Conservation (phyloP, 2,888 invertebrate genomes). For the Entomobrya multifasciata region DNA sequence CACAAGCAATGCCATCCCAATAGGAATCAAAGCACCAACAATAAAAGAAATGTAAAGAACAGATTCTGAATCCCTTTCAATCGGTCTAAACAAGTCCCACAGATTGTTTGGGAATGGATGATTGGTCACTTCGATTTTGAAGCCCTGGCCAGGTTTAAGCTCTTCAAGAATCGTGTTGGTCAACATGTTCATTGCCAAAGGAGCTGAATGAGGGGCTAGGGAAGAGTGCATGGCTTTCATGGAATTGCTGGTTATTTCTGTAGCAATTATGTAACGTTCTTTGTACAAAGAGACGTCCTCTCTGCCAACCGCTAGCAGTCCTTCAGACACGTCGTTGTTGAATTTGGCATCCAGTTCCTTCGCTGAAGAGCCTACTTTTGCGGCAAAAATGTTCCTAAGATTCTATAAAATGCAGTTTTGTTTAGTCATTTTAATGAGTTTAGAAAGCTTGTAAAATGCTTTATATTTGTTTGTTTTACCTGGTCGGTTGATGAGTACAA, state of each 20-base stretch:
- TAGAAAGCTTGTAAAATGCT: too few relatives aligned
- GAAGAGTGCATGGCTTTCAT: slow-evolving; percentile 62
- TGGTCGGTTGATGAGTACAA: slow-evolving; percentile 61
- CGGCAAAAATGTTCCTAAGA: not conserved
- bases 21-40: slow-evolving; percentile 77
- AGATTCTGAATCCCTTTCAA: not conserved
- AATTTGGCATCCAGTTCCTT: not conserved
- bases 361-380: slow-evolving; percentile 73
- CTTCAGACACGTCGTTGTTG: slow-evolving; percentile 44
- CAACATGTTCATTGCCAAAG: slow-evolving; percentile 80
- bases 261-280: slow-evolving; percentile 76
- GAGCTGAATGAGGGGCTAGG: slow-evolving; percentile 81
- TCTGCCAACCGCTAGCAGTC: slow-evolving; percentile 49
- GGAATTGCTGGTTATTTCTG: slow-evolving; percentile 64
- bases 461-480: too few relatives aligned
- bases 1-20: slow-evolving; percentile 80
- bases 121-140: slow-evolving; percentile 62
- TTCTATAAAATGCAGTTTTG: slow-evolving; percentile 11
- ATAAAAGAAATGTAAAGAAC: slow-evolving; percentile 64
- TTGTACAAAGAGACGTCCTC: slow-evolving; percentile 71
- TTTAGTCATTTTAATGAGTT: too few relatives aligned
- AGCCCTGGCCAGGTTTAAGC: too few relatives aligned
- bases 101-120: slow-evolving; percentile 55
- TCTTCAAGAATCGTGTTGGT: slow-evolving; percentile 79
- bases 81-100: slow-evolving; percentile 49